These are phyloP conservation scores for Hyaena hyaena DNA, from an alignment of 2,113 vertebrate species.

Conservation along the genomic window DNA sequence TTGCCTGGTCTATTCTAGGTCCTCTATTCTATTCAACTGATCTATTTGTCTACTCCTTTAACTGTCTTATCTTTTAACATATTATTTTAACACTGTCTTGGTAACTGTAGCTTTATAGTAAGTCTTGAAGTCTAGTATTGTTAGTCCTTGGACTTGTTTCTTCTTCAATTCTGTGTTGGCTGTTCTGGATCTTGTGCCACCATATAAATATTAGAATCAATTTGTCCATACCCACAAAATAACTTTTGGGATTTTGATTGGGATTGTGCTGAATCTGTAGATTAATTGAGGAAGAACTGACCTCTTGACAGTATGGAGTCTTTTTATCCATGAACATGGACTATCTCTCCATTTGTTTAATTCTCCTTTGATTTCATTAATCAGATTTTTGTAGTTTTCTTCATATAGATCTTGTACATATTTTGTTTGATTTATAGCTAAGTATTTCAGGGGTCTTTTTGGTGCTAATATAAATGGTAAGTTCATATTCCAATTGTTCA, in stretches of 20 bases:
- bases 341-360: neutral
- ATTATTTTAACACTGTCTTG: neutral
- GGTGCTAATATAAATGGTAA: neutral
- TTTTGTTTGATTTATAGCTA: neutral
- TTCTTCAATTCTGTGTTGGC: neutral
- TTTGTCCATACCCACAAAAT: neutral
- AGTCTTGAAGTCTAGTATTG: neutral
- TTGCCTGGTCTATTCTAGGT: neutral
- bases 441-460: neutral
- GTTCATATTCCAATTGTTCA: neutral
- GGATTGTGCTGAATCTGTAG: neutral
- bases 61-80: too few relatives aligned
- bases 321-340: neutral
- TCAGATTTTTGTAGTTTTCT: neutral
- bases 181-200: neutral
- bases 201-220: neutral
- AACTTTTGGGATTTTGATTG: neutral
- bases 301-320: neutral
- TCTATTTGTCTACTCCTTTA: neutral
- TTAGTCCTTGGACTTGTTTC: neutral
- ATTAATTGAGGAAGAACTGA: neutral
- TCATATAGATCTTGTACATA: neutral
- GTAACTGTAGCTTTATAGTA: neutral
- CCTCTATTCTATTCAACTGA: neutral
- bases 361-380: neutral